These are phyloP conservation scores for Tenthredo notha DNA, from an alignment of 2,888 invertebrate genomes.

Conservation along the genomic window DNA sequence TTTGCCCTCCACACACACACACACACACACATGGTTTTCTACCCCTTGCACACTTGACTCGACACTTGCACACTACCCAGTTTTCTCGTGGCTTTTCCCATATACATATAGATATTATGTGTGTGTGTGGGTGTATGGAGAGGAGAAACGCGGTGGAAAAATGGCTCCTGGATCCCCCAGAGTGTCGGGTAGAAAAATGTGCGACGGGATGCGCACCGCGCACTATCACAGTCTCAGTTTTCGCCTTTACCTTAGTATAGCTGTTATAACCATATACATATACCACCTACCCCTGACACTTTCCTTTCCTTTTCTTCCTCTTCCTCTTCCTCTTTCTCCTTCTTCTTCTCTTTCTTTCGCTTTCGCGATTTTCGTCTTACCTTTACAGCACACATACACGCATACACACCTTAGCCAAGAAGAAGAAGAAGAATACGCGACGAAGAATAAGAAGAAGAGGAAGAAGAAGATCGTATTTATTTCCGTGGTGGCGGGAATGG, in stretches of 20 bases:
- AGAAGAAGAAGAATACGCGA: slow-evolving; percentile 49
- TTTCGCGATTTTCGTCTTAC: slow-evolving; percentile 55
- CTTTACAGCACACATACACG: background rate
- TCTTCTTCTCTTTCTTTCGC: slow-evolving; percentile 25
- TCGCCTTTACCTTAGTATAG: slow-evolving; percentile 25
- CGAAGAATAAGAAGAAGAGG: slow-evolving; percentile 8
- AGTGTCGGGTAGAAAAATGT: slow-evolving; percentile 74
- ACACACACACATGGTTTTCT: background rate
- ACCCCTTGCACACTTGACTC: slow-evolving; percentile 34
- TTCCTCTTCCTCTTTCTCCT: slow-evolving; percentile 50
- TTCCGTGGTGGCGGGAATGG: slow-evolving; percentile 68
- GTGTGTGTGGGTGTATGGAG: background rate
- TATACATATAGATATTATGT: background rate
- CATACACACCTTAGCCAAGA: slow-evolving; percentile 34
- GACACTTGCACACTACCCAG: background rate
- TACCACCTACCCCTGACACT: slow-evolving; percentile 29
- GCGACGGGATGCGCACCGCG: slow-evolving; percentile 66
- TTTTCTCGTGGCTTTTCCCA: background rate
- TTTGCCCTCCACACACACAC: slow-evolving; percentile 64
- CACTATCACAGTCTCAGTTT: slow-evolving; percentile 54
- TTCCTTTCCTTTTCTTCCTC: slow-evolving; percentile 46
- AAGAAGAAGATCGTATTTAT: slow-evolving; percentile 73
- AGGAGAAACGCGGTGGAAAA: slow-evolving; percentile 65
- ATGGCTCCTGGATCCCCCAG: slow-evolving; percentile 71
- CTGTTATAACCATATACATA: background rate